phyloP scores from a whole-genome alignment of 2,888 invertebrate genomes.

The Odontocolon sp. region DNA sequence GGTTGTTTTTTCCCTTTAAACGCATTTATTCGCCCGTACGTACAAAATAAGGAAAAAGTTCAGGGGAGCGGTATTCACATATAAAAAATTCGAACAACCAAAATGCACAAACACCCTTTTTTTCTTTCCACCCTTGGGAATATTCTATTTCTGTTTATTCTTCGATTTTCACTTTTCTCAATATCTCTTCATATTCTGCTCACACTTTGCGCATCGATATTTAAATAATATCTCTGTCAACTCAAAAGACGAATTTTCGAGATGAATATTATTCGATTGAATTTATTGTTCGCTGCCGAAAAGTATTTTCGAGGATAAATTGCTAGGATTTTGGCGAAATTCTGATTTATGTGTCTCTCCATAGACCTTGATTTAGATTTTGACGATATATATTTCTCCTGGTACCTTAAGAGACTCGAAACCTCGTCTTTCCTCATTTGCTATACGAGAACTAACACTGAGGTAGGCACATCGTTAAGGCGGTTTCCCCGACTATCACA shows the following conservation, averaged over 20 bases:
- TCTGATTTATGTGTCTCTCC: too few species aligned
- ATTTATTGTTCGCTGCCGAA: too few species aligned
- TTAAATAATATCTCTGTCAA: conserved; percentile 1
- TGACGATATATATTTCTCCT: background rate
- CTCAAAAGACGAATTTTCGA: too few species aligned
- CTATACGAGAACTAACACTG: background rate
- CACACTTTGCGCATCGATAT: background rate
- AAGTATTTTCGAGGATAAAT: too few species aligned
- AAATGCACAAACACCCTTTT: background rate
- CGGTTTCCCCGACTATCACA: background rate
- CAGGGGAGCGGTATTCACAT: conserved; percentile 1
- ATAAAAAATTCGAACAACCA: conserved; percentile 1
- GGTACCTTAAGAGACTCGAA: background rate
- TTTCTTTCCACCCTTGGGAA: conserved; percentile 19
- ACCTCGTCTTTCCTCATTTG: conserved; percentile 12
- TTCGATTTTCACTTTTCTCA: background rate
- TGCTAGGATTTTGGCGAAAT: too few species aligned
- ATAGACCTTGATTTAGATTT: too few species aligned
- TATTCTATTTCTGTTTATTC: background rate
- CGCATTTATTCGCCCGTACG: conserved; percentile 17
- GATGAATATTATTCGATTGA: too few species aligned
- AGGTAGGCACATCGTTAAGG: conserved; percentile 8
- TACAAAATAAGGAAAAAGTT: background rate
- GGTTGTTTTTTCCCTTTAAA: conserved; percentile 15
- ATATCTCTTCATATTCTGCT: too few species aligned